Percentiles rank a stretch among this genome's conserved stretches.
phyloP scores from a whole-genome alignment of 2,888 invertebrate genomes.

The Isoperla grammatica region DNA sequence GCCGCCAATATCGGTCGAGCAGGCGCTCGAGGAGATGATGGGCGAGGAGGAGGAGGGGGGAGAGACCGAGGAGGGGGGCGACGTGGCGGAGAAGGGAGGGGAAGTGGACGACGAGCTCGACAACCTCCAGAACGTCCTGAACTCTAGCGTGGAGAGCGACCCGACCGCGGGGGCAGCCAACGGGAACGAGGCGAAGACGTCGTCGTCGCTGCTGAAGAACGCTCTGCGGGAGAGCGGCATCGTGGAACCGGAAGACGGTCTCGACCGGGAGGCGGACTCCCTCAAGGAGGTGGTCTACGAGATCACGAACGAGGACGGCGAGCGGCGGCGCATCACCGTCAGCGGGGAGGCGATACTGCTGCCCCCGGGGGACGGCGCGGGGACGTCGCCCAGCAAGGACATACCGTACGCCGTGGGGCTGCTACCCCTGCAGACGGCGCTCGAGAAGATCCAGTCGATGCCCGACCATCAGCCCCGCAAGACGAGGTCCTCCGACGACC shows the following conservation, averaged over 20 bases:
- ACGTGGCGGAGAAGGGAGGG: neutral
- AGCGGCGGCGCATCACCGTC: neutral
- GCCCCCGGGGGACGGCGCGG: neutral
- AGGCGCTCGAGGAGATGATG: conserved; percentile 34
- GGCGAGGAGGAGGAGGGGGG: conserved; percentile 21
- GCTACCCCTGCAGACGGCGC: conserved; percentile 42
- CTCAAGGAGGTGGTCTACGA: neutral
- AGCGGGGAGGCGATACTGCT: neutral
- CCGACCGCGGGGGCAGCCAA: neutral
- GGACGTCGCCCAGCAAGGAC: conserved; percentile 40
- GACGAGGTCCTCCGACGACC: conserved; percentile 37
- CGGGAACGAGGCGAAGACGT: neutral
- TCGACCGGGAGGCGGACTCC: too few species aligned
- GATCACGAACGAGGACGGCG: neutral
- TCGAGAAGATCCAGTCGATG: conserved; percentile 44
- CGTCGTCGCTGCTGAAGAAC: conserved; percentile 13
- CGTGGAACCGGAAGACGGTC: too few species aligned
- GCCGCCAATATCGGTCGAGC: conserved; percentile 31
- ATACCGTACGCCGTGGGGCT: conserved; percentile 45
- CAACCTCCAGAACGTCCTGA: neutral
- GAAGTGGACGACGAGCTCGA: neutral
- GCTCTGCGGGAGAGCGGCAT: neutral
- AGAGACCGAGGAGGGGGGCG: neutral
- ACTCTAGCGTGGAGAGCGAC: neutral
- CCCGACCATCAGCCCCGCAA: conserved; percentile 45